Evolutionary conservation across 2,797 vertebrate genomes (phyloP), one percentile per base, ranked within the genome.

Genomic region (Mormyrops attenuatus): DNA sequence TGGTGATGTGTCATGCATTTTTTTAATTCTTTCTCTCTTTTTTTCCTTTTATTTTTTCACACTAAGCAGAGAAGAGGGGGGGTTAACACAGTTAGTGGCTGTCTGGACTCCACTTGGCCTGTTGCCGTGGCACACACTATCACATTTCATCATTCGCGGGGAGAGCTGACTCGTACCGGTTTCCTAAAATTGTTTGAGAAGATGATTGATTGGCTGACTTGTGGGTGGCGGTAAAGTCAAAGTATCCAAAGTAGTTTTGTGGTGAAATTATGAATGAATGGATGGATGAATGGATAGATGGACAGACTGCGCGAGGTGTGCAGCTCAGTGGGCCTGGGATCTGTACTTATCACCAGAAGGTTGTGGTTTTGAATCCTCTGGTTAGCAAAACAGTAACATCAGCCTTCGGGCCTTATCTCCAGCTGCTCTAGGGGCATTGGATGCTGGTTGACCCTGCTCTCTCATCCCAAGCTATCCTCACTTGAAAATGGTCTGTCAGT

Each of bases 1-100:
- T 96, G 88, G 93, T 91, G 91, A 92, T 92, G 90, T 96, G 95
- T 96, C 95, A 95, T 94, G 94, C 94, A 92, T 89, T 93, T 93
- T 95, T 94, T 84, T 84, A 9, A 66, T 66, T 52, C 50, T 85
- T 85, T 85, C 26, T 85, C 77, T 82, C 77, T 44, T 82, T 22
- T 44, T 80, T 44, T 80, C 13, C 73, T 80, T 41, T 85, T 50
- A 82, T 85, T 85, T 85, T 26, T 52, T 85, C n/a, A 85, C 44
- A 85, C 82, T 85, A 52, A 85, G 82, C 22, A 85, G 44, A 52
- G 82, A n/a, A 85, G 7, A 5, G 82, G 17, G 82, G 9, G 82
- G 44, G n/a, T 52, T 85, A 22, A 52, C 82, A 44, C 47, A 85
- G 82, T 85, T 26, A 85, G 41, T 1, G 82, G 22, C 49, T 49